Conservation (phyloP, 2,797 vertebrate species). For the Megalops cyprinoides region DNA sequence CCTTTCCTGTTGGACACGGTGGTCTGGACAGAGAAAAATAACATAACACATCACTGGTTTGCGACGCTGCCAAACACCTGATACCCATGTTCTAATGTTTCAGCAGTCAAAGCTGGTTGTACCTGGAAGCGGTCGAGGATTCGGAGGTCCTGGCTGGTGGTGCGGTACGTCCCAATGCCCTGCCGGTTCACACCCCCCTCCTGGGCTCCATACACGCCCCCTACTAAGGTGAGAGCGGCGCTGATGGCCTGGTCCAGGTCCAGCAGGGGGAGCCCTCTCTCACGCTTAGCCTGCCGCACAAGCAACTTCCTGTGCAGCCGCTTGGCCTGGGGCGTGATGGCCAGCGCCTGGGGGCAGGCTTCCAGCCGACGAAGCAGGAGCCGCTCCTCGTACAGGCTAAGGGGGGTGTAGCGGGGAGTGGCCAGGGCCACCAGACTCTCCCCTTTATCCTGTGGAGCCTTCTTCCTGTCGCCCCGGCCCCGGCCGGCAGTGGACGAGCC, state of each 20-base stretch:
- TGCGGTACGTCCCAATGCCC: conserved; percentile 73
- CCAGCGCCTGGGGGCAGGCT: conserved; percentile 84
- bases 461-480: conserved; percentile 66
- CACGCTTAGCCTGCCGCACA: conserved; percentile 87
- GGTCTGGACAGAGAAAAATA: conserved; percentile 62
- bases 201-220: conserved; percentile 84
- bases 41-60: background rate
- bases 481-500: conserved; percentile 47
- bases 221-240: conserved; percentile 85
- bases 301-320: conserved; percentile 88
- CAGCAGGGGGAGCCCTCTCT: conserved; percentile 88
- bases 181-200: conserved; percentile 61
- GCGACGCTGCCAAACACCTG: no score
- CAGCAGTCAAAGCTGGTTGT: background rate
- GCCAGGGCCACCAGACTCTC: conserved; percentile 46
- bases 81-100: no score
- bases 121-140: conserved; percentile 97
- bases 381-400: conserved; percentile 90
- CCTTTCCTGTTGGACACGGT: conserved; percentile 72
- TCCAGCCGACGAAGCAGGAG: conserved; percentile 86
- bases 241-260: conserved; percentile 88
- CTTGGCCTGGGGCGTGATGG: conserved; percentile 84
- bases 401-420: conserved; percentile 62
- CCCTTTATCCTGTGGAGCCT: conserved; percentile 66
- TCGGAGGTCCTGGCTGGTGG: conserved; percentile 85